Evolutionary conservation across 2,113 vertebrate species (phyloP).

Genomic region (Gopherus flavomarginatus): DNA sequence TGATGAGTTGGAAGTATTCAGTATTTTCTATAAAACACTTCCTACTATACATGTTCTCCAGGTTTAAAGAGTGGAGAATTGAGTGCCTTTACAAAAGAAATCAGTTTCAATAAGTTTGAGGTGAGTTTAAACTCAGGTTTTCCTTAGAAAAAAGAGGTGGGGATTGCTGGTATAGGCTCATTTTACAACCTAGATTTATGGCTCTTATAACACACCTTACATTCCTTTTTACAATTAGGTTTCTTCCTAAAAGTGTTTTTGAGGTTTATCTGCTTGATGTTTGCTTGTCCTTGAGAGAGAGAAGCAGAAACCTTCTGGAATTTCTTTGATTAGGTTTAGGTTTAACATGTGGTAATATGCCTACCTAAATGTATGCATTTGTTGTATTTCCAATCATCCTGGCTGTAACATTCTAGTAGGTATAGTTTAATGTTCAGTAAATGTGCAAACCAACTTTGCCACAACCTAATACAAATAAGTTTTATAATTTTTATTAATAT

Average conservation of each 20-base stretch:
- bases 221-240: background rate
- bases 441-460: background rate
- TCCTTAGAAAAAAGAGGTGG: background rate
- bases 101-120: background rate
- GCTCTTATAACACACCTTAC: background rate
- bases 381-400: background rate
- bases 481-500: background rate
- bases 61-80: background rate
- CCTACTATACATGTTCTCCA: background rate
- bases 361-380: background rate
- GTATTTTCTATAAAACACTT: background rate
- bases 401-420: background rate
- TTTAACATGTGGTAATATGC: background rate
- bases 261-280: background rate
- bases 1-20: background rate
- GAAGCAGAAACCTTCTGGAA: background rate
- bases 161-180: background rate
- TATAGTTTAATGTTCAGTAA: background rate
- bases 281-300: background rate
- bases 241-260: background rate
- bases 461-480: background rate
- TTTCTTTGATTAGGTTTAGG: background rate
- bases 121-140: background rate
- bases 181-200: background rate
- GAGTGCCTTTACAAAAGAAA: background rate